Base-by-base conservation (phyloP, 2,113 vertebrate genomes). In the Guaruba guarouba region DNA sequence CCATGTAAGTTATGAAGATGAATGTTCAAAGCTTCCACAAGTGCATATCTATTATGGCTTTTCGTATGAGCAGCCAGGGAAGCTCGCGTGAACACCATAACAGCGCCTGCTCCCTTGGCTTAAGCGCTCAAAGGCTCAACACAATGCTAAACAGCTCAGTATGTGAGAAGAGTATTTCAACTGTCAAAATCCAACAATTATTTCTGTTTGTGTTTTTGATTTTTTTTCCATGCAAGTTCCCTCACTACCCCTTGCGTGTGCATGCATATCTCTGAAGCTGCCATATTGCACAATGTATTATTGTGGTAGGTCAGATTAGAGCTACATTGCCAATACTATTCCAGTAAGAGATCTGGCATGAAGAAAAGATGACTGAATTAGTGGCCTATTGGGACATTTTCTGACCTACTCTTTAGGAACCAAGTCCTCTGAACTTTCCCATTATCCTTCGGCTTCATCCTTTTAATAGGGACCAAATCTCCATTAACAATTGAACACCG, bases 381-480 rank as follows among this genome's bases (percentile, higher is more conserved):
- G 97, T 96, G 95, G 97, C 97, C 97, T 86, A 88, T 10, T 95
- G 98, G 97, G 98, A 97, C 95, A 95, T 93, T 96, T 97, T 96
- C 96, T 98, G 98, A 98, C 97, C 98, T 97, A 97, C 97, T 98
- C 97, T 98, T 97, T 97, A 96, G 97, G 97, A 98, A 98, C 97
- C 93, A 83, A 97, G 97, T 98, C 98, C 97, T 97, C 95, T 98
- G 98, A 98, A 98, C 98, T 98, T 98, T 97, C 96, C 95, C 95
- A 97, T 97, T 95, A 96, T 88, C 80, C 94, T 97, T 96, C 96
- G 96, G 97, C 97, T 98, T 97, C 97, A 97, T 98, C 95, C 97
- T 98, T 97, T 98, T 98, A 98, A 98, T 98, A 98, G 98, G 97
- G 97, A 98, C 98, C 93, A 79, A 97, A 97, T 97, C 96, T 97